Evolutionary conservation across 2,888 invertebrate genomes (phyloP).

Genomic region (Tachystola acroxantha): DNA sequence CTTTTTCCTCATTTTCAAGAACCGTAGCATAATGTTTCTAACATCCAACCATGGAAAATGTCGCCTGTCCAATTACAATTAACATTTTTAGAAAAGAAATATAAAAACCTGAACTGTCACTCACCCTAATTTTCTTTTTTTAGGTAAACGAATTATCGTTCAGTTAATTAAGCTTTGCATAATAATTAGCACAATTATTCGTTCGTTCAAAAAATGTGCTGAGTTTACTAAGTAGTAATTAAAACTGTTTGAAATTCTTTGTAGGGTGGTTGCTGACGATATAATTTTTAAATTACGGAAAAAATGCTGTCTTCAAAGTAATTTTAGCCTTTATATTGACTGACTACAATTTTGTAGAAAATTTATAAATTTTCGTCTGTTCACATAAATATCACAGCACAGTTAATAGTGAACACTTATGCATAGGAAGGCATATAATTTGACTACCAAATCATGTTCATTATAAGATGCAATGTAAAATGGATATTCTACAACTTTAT

Average conservation of each 20-base stretch:
- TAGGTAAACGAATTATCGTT: conserved; percentile 45
- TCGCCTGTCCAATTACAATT: conserved; percentile 9
- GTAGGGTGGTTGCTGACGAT: conserved; percentile 37
- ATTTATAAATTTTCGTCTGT: too few species aligned
- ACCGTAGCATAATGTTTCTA: conserved; percentile 2
- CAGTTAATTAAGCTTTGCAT: conserved; percentile 68
- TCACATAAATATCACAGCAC: too few species aligned
- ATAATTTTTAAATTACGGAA: conserved; percentile 23
- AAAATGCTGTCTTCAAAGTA: conserved; percentile 17
- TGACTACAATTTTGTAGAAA: too few species aligned
- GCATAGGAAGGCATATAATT: too few species aligned
- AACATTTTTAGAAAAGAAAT: neutral
- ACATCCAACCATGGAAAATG: conserved; percentile 4
- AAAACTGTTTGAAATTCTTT: conserved; percentile 55
- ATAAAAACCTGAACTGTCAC: conserved; percentile 29
- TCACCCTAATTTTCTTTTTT: conserved; percentile 40
- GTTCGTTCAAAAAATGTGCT: conserved; percentile 47
- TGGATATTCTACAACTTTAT: too few species aligned
- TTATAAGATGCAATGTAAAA: too few species aligned
- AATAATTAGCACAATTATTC: conserved; percentile 51
- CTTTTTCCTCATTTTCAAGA: neutral
- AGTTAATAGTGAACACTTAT: too few species aligned
- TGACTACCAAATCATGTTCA: too few species aligned
- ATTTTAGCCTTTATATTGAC: neutral
- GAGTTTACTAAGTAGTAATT: conserved; percentile 58